A percentile compares a stretch with the other conserved stretches of the same genome.
Evolutionary conservation across 2,888 invertebrate species (phyloP).

Genomic region (Cheilosia vernalis): DNA sequence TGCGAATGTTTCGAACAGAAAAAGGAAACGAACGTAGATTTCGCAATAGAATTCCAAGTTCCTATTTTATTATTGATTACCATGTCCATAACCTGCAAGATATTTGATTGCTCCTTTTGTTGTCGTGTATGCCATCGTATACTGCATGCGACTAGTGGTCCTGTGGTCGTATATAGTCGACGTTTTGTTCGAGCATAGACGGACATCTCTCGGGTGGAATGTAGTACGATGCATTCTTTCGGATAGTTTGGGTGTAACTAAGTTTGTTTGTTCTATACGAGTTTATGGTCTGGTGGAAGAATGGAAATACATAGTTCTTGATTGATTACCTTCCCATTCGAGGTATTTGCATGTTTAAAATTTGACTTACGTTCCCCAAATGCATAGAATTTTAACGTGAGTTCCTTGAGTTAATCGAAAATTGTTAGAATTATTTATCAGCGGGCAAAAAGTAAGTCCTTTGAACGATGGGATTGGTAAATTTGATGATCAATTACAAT

Average conservation of each 20-base stretch:
- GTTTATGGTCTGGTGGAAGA: conserved; percentile 6
- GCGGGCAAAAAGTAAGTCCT: conserved; percentile 4
- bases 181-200: conserved; percentile 25
- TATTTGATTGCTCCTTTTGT: conserved; percentile 75
- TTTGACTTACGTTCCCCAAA: conserved; percentile 17
- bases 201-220: conserved; percentile 52
- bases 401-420: conserved; percentile 33
- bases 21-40: conserved; percentile 71
- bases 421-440: conserved; percentile 7
- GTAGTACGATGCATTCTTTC: conserved; percentile 68
- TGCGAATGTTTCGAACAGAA: conserved; percentile 49
- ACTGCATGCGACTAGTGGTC: conserved; percentile 36
- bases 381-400: neutral
- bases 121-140: conserved; percentile 38
- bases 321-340: conserved; percentile 45
- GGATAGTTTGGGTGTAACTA: conserved; percentile 70
- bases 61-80: conserved; percentile 75
- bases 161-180: conserved; percentile 5
- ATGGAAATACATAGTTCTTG: conserved; percentile 28
- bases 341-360: conserved; percentile 23
- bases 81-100: conserved; percentile 75
- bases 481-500: neutral
- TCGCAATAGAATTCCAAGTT: conserved; percentile 71
- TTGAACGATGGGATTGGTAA: neutral
- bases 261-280: conserved; percentile 56